These are phyloP conservation scores for Dysmachus trigonus DNA, from an alignment of 2,888 invertebrate genomes.

Conservation along the genomic window DNA sequence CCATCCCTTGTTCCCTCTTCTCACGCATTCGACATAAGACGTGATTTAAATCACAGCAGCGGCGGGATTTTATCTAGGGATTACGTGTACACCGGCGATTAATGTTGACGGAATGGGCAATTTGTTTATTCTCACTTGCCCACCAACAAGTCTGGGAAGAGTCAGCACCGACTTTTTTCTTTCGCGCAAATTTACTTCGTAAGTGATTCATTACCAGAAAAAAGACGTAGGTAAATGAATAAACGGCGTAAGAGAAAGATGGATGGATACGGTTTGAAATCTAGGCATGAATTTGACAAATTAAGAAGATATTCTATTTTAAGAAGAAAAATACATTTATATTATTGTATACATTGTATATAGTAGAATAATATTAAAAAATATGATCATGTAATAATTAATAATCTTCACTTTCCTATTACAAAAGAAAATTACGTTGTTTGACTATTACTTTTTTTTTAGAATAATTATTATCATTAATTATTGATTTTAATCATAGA, in stretches of 20 bases:
- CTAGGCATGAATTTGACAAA: not conserved
- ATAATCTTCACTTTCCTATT: too few species aligned
- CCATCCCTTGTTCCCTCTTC: not conserved
- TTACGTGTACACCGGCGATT: not conserved
- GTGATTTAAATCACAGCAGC: not conserved
- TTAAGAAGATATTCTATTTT: not conserved
- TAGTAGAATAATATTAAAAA: too few species aligned
- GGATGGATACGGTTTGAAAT: not conserved
- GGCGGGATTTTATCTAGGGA: not conserved
- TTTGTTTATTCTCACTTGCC: not conserved
- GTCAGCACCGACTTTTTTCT: not conserved
- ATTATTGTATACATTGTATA: too few species aligned
- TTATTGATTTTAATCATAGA: too few species aligned
- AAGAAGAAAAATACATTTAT: not conserved
- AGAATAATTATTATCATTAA: too few species aligned
- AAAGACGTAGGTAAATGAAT: not conserved
- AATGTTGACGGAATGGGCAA: not conserved
- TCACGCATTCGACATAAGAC: not conserved
- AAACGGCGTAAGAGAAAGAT: not conserved
- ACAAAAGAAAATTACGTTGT: too few species aligned
- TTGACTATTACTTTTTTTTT: too few species aligned
- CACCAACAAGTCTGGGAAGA: not conserved
- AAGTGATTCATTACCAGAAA: not conserved
- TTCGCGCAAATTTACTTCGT: not conserved
- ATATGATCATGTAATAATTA: too few species aligned